These are phyloP conservation scores for Tachuris rubrigastra DNA, from an alignment of 2,113 vertebrate species.

Conservation along the genomic window DNA sequence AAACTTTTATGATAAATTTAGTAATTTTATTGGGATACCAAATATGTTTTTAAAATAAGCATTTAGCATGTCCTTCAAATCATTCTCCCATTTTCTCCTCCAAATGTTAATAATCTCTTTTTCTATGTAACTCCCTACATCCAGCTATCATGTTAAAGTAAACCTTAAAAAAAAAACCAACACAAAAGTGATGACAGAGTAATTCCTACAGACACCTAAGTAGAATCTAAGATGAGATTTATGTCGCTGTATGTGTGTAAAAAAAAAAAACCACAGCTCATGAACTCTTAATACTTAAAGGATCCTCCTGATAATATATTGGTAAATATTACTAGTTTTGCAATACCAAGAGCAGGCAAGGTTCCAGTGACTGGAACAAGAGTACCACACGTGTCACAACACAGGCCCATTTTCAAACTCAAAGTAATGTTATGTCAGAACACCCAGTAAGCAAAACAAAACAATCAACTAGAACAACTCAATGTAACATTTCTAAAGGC, in stretches of 20 bases:
- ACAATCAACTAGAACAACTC: background rate
- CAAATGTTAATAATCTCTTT: background rate
- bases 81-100: background rate
- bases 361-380: background rate
- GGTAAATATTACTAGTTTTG: background rate
- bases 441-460: background rate
- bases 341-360: background rate
- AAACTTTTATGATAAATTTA: constrained; percentile 58
- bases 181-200: background rate
- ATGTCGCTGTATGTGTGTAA: background rate
- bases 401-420: background rate
- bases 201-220: background rate
- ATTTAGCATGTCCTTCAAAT: background rate
- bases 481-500: background rate
- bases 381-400: background rate
- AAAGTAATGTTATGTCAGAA: background rate
- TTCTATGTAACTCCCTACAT: background rate
- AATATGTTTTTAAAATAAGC: constrained; percentile 16
- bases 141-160: background rate
- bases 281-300: background rate
- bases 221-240: background rate
- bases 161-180: background rate
- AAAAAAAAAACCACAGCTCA: background rate
- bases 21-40: constrained; percentile 41
- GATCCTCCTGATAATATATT: background rate